Conservation (phyloP, 2,113 vertebrate genomes). For the Tragelaphus scriptus region DNA sequence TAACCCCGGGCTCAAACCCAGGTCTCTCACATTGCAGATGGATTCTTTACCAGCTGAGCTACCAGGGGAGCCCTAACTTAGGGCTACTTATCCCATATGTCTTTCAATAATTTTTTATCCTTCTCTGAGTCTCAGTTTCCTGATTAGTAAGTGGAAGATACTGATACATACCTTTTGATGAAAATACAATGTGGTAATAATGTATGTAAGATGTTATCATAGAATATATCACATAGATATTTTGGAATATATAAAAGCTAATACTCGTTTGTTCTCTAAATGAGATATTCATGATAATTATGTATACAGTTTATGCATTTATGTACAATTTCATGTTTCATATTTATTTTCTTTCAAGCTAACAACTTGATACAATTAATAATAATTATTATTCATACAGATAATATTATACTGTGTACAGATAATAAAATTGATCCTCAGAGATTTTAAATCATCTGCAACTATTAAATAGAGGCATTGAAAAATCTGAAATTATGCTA, state of each 20-base stretch:
- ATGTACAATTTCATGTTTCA: not conserved
- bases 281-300: not conserved
- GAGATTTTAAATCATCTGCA: not conserved
- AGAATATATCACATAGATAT: not conserved
- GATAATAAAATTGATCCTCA: not conserved
- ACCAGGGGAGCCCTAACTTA: not conserved
- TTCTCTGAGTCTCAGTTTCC: not conserved
- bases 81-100: not conserved
- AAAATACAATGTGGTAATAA: not conserved
- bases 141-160: not conserved
- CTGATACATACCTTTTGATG: not conserved
- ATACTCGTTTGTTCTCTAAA: not conserved
- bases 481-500: not conserved
- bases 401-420: not conserved
- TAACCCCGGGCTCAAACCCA: not conserved
- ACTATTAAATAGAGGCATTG: not conserved
- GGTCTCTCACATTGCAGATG: not conserved
- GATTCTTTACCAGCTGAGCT: not conserved
- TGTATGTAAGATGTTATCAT: not conserved
- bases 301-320: not conserved
- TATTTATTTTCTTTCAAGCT: not conserved
- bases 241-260: not conserved
- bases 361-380: not conserved
- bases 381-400: not conserved
- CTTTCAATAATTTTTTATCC: not conserved